Conservation (phyloP, 2,113 vertebrate species). For the Rhipidura dahli region DNA sequence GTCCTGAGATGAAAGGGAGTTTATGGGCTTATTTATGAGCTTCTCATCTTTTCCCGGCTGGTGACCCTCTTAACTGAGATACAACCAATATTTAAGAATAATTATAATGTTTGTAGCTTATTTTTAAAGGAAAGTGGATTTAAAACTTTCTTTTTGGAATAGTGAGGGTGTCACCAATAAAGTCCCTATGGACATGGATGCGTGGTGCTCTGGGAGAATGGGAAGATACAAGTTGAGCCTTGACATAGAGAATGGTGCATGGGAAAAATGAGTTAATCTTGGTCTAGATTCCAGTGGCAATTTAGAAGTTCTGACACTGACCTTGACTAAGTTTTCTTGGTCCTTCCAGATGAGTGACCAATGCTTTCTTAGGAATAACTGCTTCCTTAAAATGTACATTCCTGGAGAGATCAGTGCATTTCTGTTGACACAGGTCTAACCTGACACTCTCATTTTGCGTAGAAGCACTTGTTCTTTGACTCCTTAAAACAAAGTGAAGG, state of each 20-base stretch:
- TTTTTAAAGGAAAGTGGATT: not conserved
- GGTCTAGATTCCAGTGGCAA: not conserved
- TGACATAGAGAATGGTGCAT: rapidly evolving
- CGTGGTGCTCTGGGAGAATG: rapidly evolving
- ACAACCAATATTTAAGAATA: not conserved
- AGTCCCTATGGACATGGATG: too few relatives aligned
- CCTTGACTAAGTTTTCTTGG: not conserved
- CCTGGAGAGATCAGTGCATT: not conserved
- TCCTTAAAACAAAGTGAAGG: not conserved
- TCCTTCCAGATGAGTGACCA: not conserved
- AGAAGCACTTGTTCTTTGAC: not conserved
- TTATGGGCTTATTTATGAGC: not conserved
- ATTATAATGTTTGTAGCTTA: not conserved
- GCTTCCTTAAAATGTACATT: not conserved
- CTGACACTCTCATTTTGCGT: not conserved
- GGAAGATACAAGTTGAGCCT: not conserved
- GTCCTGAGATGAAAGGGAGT: not conserved
- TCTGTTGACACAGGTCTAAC: not conserved
- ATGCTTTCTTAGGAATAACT: not conserved
- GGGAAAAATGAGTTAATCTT: not conserved
- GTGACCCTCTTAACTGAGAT: not conserved
- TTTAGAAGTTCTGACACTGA: not conserved
- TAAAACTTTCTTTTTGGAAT: not conserved
- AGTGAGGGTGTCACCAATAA: rapidly evolving
- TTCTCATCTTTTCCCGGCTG: not conserved